Conservation (phyloP, 2,797 vertebrate genomes). For the Tokudaia muenninki region DNA sequence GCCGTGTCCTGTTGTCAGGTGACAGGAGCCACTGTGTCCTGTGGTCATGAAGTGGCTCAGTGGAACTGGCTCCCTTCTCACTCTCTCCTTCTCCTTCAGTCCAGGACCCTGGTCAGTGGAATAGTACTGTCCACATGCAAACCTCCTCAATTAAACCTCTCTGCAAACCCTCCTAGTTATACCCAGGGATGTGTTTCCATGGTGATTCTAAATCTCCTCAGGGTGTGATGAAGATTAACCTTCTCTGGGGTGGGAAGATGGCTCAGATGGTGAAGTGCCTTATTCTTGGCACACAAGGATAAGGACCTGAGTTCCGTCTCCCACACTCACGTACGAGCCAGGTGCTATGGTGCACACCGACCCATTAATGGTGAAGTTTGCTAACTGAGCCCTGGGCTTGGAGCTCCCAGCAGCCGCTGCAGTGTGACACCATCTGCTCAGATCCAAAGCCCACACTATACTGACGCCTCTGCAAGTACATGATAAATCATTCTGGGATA, state of each 20-base stretch:
- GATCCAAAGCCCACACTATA: not conserved
- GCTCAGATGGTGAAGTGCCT: not conserved
- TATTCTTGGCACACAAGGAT: not conserved
- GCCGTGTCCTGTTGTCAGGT: not conserved
- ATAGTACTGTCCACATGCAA: not conserved
- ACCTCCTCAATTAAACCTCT: not conserved
- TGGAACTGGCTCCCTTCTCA: not conserved
- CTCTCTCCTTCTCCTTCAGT: not conserved
- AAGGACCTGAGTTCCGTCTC: not conserved
- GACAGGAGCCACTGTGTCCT: not conserved
- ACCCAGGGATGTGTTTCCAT: not conserved
- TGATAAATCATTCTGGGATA: conserved; percentile 10
- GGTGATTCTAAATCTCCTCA: not conserved
- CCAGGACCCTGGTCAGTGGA: no score
- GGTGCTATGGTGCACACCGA: not conserved
- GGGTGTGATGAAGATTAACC: not conserved
- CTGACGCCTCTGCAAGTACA: not conserved
- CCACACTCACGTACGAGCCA: not conserved
- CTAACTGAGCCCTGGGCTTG: not conserved
- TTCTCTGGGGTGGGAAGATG: not conserved
- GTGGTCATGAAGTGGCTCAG: not conserved
- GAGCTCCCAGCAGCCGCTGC: not conserved
- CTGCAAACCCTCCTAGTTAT: not conserved
- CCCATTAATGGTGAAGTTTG: not conserved
- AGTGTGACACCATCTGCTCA: not conserved